Base-by-base conservation (phyloP, 2,797 vertebrate genomes). In the Salmo trutta region DNA sequence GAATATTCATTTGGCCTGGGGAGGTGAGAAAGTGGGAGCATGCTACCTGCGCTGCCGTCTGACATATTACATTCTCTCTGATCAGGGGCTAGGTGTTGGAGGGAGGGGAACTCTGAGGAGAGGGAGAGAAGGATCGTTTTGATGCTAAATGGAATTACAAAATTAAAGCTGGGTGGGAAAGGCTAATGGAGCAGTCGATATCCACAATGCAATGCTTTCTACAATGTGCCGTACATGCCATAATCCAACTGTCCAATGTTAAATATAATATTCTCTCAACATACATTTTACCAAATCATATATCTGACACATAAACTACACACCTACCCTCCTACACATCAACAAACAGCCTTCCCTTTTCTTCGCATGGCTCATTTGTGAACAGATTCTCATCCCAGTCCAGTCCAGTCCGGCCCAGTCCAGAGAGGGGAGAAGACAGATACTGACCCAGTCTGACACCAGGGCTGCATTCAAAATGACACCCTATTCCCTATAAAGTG, bases 381-480 rank as follows among this genome's bases (percentile, higher is more conserved):
- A 36, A 36, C 1, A 36, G 36, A 36, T 36, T 8, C 41, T 10
- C 41, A 41, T 8, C 41, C 41, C 41, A 41, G 41, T 7, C 36
- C 36, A 41, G 36, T 0, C 41, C 41, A 41, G 36, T 1, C 33
- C 33, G 6, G 33, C 1, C 33, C 33, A 33, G 33, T 1, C 33
- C 5, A 33, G 33, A n/a, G n/a, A n/a, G n/a, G n/a, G 70, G 72
- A 79, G 74, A 54, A 76, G 76, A 86, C 78, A 47, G 81, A 83
- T 83, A 79, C 68, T 65, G 73, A 84, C 76, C 72, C 27, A 79
- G 29, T 33, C 6, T 68, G 24, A 82, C 74, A 59, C 74, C 66
- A 75, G 73, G 7, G 41, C 7, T 41, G 8, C 41, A 41, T 41
- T 7, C 8, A 41, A 41, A 41, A 41, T 41, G 41, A 10, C 41